Percentiles rank a stretch among this genome's conserved stretches.
These are phyloP conservation scores for Tortrix viridana DNA, from an alignment of 2,888 invertebrate genomes.

Conservation along the genomic window DNA sequence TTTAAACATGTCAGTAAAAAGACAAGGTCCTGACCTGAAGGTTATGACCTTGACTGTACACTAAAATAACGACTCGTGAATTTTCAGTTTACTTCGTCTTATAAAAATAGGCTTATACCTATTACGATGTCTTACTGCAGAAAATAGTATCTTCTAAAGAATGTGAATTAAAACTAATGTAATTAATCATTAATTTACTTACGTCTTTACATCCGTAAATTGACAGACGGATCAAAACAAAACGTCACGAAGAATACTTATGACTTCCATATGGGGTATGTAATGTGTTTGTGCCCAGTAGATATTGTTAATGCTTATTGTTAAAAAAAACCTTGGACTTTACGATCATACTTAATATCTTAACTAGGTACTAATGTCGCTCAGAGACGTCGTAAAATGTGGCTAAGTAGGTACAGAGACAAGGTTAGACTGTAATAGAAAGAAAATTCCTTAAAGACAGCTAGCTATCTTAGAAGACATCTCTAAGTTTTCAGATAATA, in stretches of 20 bases:
- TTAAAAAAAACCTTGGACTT: slow-evolving; percentile 29
- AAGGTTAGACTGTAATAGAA: too few relatives aligned
- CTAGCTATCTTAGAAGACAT: too few relatives aligned
- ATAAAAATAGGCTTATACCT: too few relatives aligned
- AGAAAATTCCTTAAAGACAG: too few relatives aligned
- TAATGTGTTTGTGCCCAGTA: slow-evolving; percentile 16
- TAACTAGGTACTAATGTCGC: background rate
- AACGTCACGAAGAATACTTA: slow-evolving; percentile 9
- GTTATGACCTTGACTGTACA: too few relatives aligned
- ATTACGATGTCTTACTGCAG: too few relatives aligned
- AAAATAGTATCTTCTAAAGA: too few relatives aligned
- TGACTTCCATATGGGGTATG: slow-evolving; percentile 4
- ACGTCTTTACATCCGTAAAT: background rate
- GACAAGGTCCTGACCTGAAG: too few relatives aligned
- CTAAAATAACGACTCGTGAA: too few relatives aligned
- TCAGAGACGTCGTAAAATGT: slow-evolving; percentile 4
- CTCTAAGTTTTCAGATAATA: too few relatives aligned
- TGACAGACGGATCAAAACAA: background rate
- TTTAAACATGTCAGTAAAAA: too few relatives aligned
- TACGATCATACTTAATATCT: slow-evolving; percentile 23
- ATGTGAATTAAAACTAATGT: background rate
- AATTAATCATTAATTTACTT: background rate
- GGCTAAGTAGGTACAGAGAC: background rate
- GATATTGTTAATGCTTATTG: slow-evolving; percentile 27
- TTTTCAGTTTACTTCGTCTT: too few relatives aligned